These are phyloP conservation scores for Erpornis zantholeuca DNA, from an alignment of 2,113 vertebrate species.

Conservation along the genomic window DNA sequence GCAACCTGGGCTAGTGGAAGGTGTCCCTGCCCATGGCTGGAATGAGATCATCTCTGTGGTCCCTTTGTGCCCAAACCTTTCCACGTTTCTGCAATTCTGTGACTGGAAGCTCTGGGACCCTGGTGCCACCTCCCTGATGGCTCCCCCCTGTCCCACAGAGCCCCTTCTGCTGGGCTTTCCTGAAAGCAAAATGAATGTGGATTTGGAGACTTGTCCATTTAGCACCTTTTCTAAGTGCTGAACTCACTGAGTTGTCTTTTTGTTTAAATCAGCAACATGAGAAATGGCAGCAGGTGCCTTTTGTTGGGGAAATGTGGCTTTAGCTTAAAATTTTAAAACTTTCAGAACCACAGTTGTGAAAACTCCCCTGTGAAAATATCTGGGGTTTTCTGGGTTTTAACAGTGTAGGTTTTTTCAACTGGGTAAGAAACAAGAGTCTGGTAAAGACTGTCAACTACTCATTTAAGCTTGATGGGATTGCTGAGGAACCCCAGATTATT, in stretches of 20 bases:
- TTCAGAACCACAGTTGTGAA: not conserved
- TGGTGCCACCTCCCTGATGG: fast-evolving
- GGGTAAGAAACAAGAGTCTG: not conserved
- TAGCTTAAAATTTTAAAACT: not conserved
- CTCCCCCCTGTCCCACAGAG: fast-evolving
- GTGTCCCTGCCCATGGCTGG: not conserved
- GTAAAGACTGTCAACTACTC: not conserved
- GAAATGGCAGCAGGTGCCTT: not conserved
- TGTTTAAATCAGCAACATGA: not conserved
- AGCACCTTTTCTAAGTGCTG: not conserved
- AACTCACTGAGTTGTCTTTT: not conserved
- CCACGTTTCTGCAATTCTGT: not conserved
- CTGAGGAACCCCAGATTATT: not conserved
- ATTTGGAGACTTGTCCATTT: not conserved
- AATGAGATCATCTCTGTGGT: not conserved
- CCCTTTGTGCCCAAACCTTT: not conserved
- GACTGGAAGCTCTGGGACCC: not conserved
- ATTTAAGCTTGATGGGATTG: not conserved
- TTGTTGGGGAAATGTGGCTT: not conserved
- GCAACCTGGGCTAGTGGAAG: fast-evolving
- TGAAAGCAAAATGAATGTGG: not conserved
- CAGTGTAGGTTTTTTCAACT: not conserved
- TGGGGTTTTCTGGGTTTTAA: not conserved
- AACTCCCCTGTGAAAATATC: not conserved
- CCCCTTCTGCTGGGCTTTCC: fast-evolving